Evolutionary conservation across 2,113 vertebrate species (phyloP).

Genomic region (Odontophorus gujanensis): DNA sequence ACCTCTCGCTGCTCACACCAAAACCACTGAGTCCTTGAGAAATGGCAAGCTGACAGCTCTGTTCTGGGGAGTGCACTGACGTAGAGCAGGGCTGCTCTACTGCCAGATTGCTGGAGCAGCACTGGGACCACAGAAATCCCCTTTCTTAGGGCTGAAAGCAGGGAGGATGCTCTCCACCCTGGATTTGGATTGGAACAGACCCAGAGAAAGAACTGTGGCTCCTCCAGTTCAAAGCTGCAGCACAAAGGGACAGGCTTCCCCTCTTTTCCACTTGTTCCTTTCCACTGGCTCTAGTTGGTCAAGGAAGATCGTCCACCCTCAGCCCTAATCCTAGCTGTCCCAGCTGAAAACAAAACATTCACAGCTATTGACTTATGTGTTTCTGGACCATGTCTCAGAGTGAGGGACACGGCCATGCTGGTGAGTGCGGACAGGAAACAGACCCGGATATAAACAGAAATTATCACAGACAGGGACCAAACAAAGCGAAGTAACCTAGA

Average conservation of each 20-base stretch:
- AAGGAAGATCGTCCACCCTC: neutral
- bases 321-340: neutral
- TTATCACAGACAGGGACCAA: neutral
- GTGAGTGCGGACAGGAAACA: neutral
- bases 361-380: neutral
- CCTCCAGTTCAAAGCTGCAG: neutral
- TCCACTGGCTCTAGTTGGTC: rapidly evolving
- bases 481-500: neutral
- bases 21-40: neutral
- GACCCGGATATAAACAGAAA: constrained; percentile 4
- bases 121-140: neutral
- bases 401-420: neutral
- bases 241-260: rapidly evolving
- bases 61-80: neutral
- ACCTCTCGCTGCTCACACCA: rapidly evolving
- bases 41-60: neutral
- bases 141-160: neutral
- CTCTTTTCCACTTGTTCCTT: neutral
- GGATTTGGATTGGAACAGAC: neutral
- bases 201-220: neutral
- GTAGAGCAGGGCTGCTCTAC: neutral
- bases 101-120: rapidly evolving
- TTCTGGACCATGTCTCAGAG: neutral
- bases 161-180: neutral
- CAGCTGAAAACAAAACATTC: neutral